A percentile compares a stretch with the other conserved stretches of the same genome.
Conservation (phyloP, 2,888 invertebrate species). For the Eremobia ochroleuca region DNA sequence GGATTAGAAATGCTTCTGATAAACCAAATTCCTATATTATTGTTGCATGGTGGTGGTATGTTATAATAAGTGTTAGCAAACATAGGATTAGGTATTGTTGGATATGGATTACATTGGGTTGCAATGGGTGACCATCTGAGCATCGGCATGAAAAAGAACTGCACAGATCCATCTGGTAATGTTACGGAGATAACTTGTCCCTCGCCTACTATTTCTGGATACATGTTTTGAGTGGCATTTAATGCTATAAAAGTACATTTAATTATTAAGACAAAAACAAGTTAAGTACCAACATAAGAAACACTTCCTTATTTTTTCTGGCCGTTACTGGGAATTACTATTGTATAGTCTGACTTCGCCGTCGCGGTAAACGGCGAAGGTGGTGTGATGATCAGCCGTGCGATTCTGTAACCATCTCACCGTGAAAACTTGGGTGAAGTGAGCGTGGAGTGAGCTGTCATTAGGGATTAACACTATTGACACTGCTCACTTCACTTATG, state of each 20-base stretch:
- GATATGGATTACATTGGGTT: slow-evolving; percentile 47
- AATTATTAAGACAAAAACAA: neutral
- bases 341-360: neutral
- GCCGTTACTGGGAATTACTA: neutral
- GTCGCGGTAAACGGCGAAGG: neutral
- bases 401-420: no score
- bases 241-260: slow-evolving; percentile 47
- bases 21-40: slow-evolving; percentile 77
- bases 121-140: slow-evolving; percentile 63
- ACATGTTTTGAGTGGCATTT: slow-evolving; percentile 34
- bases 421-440: no score
- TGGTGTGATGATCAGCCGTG: neutral
- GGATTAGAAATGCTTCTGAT: slow-evolving; percentile 79
- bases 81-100: slow-evolving; percentile 46
- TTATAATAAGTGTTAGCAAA: slow-evolving; percentile 51
- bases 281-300: no score
- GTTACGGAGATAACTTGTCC: slow-evolving; percentile 81
- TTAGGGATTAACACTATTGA: no score
- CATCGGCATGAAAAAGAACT: slow-evolving; percentile 81
- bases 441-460: no score
- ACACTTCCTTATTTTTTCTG: neutral
- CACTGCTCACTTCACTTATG: no score
- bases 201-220: slow-evolving; percentile 81
- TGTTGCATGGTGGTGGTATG: slow-evolving; percentile 57
- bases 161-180: slow-evolving; percentile 82